These are phyloP conservation scores for Anolis sagrei DNA, from an alignment of 2,113 vertebrate species.

Conservation along the genomic window DNA sequence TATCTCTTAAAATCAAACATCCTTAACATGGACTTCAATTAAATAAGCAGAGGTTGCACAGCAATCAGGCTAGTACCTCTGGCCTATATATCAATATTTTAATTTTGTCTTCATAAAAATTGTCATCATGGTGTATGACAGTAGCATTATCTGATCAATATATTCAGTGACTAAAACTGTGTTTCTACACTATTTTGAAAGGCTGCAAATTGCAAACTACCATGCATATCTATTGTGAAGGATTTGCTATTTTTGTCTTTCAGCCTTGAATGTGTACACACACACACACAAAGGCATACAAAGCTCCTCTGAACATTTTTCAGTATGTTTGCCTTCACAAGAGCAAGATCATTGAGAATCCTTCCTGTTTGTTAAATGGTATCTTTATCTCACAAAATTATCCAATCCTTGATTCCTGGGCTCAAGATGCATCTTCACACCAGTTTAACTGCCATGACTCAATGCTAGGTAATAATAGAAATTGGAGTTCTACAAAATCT, in stretches of 20 bases:
- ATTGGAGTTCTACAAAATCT: too few species aligned
- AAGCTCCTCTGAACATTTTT: not conserved
- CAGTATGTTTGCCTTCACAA: not conserved
- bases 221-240: not conserved
- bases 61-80: not conserved
- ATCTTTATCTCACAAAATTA: not conserved
- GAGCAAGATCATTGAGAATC: not conserved
- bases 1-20: not conserved
- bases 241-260: not conserved
- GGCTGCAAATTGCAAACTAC: not conserved
- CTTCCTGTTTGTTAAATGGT: not conserved
- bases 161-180: not conserved
- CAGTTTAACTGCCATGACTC: too few species aligned
- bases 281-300: not conserved
- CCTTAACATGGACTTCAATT: too few species aligned
- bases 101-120: not conserved
- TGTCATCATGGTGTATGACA: not conserved
- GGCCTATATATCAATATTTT: not conserved
- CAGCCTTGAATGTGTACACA: not conserved
- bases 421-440: not conserved
- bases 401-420: too few species aligned
- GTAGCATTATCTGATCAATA: not conserved
- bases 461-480: too few species aligned
- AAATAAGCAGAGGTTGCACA: not conserved
- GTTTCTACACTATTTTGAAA: not conserved